Base-by-base conservation (phyloP, 2,888 invertebrate genomes). In the Carterocephalus palaemon region DNA sequence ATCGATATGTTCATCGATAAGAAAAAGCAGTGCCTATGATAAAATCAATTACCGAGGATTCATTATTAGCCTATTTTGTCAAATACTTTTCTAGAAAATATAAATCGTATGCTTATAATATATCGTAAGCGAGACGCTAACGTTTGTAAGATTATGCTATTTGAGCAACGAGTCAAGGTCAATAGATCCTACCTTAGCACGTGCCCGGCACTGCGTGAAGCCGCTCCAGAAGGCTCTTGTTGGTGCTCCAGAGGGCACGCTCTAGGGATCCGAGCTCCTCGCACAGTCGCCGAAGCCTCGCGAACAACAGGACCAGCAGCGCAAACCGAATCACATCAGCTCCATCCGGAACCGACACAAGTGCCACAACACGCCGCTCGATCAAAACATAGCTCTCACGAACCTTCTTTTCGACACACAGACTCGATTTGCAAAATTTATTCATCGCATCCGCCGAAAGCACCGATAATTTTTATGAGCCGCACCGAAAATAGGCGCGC, bases 371-470 rank as follows among this genome's bases (percentile, higher is more conserved):
- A 75, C 72, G 74, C 70, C 75, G 78, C 53, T 72, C 71, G 75
- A 77, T 83, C 81, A 81, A 82, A 83, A 80, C 84, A 85, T 83
- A 73, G 71, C 77, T 75, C 70, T 76, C 83, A 75, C 82, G 75
- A 75, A 79, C 73, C 74, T 81, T 80, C 70, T 83, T 84, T 79
- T 81, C 76, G 69, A 81, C 83, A 81, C 83, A 83, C 82, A 75
- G 79, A 81, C 80, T 75, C 70, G 81, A 81, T 77, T 83, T 72
- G 82, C 83, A 83, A 83, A 84, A 82, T 86, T 76, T 86, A 86
- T 84, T 82, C 86, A 86, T 86, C 85, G 84, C 86, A 86, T 86
- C 79, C 85, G 83, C 78, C 73, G 75, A 80, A 77, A 80, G 74
- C 82, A 79, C 78, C 69, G 70, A 74, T 70, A 70, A 70, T 70